Evolutionary conservation across 1,140 invertebrate genomes (phyloP).

Genomic region (Drosophila kikkawai): DNA sequence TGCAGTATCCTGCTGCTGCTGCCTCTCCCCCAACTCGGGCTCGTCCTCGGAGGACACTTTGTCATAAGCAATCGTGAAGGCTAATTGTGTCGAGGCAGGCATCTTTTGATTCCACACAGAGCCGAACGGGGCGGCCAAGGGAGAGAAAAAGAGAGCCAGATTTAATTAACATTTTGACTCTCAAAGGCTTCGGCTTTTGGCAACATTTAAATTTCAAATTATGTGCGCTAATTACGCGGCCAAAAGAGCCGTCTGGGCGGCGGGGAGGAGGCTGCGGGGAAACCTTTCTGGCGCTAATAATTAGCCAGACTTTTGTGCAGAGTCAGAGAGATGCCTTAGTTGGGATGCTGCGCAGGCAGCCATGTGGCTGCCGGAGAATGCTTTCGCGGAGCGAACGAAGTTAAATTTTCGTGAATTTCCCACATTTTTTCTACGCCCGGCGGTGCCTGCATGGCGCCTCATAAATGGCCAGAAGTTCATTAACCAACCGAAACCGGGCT

Average conservation of each 20-base stretch:
- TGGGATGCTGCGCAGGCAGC: slow-evolving; percentile 15
- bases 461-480: slow-evolving; percentile 52
- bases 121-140: slow-evolving; percentile 1
- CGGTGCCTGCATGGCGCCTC: slow-evolving; percentile 5
- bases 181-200: slow-evolving; percentile 79
- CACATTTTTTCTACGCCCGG: background rate
- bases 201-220: slow-evolving; percentile 83
- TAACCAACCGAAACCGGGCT: slow-evolving; percentile 25
- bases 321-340: slow-evolving; percentile 51
- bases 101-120: slow-evolving; percentile 40
- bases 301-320: slow-evolving; percentile 71
- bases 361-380: slow-evolving; percentile 17
- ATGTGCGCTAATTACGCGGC: slow-evolving; percentile 78
- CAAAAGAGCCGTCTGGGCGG: slow-evolving; percentile 16
- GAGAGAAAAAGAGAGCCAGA: slow-evolving; percentile 52
- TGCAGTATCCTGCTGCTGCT: slow-evolving; percentile 27
- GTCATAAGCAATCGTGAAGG: slow-evolving; percentile 66
- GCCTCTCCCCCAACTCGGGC: background rate
- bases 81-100: slow-evolving; percentile 71
- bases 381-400: slow-evolving; percentile 3
- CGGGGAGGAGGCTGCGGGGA: slow-evolving; percentile 14
- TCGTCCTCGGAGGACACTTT: slow-evolving; percentile 51
- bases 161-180: slow-evolving; percentile 82
- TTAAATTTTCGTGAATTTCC: slow-evolving; percentile 19
- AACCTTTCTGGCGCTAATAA: slow-evolving; percentile 70